phyloP scores from a whole-genome alignment of 2,797 vertebrate species.

The Trachurus trachurus region DNA sequence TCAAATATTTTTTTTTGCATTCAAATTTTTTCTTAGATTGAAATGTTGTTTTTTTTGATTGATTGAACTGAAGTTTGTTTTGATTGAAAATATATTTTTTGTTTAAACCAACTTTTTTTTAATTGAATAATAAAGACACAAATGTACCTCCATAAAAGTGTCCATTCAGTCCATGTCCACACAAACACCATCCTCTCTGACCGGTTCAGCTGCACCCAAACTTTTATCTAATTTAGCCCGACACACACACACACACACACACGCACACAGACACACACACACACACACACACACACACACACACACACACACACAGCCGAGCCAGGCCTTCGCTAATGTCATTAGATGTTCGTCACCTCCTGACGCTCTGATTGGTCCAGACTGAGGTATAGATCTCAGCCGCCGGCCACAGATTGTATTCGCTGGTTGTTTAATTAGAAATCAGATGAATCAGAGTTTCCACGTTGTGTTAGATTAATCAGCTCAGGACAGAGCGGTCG shows the following conservation, averaged over 20 bases:
- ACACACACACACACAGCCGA: slow-evolving; percentile 13
- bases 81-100: no score
- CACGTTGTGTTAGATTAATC: slow-evolving; percentile 35
- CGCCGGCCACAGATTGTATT: slow-evolving; percentile 46
- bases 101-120: no score
- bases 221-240: slow-evolving; percentile 34
- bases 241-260: slow-evolving; percentile 14
- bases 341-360: slow-evolving; percentile 30
- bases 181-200: slow-evolving; percentile 10
- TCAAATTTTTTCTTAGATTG: no score
- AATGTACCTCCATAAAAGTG: no score
- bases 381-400: slow-evolving; percentile 63
- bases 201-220: slow-evolving; percentile 18
- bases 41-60: no score
- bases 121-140: no score
- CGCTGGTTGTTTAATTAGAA: slow-evolving; percentile 65
- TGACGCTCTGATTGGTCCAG: slow-evolving; percentile 31
- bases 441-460: slow-evolving; percentile 53
- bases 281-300: slow-evolving; percentile 14
- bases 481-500: background rate
- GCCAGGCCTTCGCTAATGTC: slow-evolving; percentile 20
- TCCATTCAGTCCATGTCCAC: background rate
- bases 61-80: no score
- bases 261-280: slow-evolving; percentile 14
- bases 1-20: no score